A percentile compares a stretch with the other conserved stretches of the same genome.
Conservation (phyloP, 1,140 invertebrate genomes). For the Meloidogyne floridensis region DNA sequence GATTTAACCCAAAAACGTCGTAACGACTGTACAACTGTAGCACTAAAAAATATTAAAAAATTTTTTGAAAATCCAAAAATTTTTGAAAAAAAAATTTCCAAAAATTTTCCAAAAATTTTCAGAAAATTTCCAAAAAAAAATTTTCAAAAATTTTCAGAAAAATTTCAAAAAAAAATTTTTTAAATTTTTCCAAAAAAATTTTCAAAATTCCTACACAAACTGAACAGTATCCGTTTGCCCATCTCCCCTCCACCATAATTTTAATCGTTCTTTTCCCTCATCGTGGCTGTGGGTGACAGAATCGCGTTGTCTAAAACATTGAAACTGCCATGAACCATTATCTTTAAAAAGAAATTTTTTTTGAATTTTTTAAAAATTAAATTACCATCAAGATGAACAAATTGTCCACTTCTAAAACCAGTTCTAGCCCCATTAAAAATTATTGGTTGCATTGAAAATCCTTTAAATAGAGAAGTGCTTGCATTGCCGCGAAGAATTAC, state of each 20-base stretch:
- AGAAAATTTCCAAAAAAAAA: background rate
- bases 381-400: slow-evolving; percentile 53
- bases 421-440: slow-evolving; percentile 52
- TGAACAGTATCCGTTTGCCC: slow-evolving; percentile 20
- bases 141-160: slow-evolving; percentile 11
- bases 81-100: too few relatives aligned
- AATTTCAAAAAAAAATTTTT: too few relatives aligned
- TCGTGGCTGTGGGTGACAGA: slow-evolving; percentile 60
- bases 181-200: too few relatives aligned
- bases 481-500: slow-evolving; percentile 53
- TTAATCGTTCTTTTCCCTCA: slow-evolving; percentile 57
- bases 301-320: slow-evolving; percentile 57
- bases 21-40: slow-evolving; percentile 61
- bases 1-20: slow-evolving; percentile 61
- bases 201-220: slow-evolving; percentile 19
- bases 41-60: slow-evolving; percentile 44
- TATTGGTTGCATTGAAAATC: slow-evolving; percentile 63
- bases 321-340: slow-evolving; percentile 63
- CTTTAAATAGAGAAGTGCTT: slow-evolving; percentile 58
- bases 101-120: too few relatives aligned
- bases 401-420: slow-evolving; percentile 60
- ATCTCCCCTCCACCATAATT: slow-evolving; percentile 47
- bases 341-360: slow-evolving; percentile 33
- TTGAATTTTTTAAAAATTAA: background rate
- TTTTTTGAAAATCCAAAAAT: too few relatives aligned